These are phyloP conservation scores for Cotesia typhae DNA, from an alignment of 1,140 invertebrate genomes.

Conservation along the genomic window DNA sequence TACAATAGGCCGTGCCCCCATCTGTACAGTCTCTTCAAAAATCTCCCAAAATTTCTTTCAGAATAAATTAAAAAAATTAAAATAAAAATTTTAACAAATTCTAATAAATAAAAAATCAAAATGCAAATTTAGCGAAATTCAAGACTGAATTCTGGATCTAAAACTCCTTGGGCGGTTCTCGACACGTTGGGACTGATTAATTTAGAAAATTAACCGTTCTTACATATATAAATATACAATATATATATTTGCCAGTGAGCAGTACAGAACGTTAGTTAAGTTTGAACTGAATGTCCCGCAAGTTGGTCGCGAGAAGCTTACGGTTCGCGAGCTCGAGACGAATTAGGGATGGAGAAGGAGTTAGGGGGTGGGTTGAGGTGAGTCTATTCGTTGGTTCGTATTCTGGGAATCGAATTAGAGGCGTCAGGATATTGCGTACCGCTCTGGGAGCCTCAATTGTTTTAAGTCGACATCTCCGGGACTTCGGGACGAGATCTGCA, in stretches of 20 bases:
- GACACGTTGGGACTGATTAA: constrained; percentile 57
- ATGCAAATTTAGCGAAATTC: constrained; percentile 36
- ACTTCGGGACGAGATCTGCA: constrained; percentile 43
- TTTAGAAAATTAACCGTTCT: constrained; percentile 65
- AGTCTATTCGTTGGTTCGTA: constrained; percentile 32
- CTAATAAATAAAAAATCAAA: no score
- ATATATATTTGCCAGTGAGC: background rate
- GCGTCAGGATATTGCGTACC: constrained; percentile 66
- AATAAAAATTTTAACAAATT: no score
- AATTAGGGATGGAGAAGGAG: background rate
- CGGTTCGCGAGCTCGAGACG: background rate
- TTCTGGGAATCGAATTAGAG: constrained; percentile 64
- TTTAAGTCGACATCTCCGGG: constrained; percentile 64
- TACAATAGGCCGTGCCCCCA: background rate
- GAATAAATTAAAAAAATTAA: background rate
- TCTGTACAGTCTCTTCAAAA: constrained; percentile 12
- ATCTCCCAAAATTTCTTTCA: background rate
- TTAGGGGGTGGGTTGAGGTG: no score
- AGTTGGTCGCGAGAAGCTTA: background rate
- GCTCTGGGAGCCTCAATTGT: constrained; percentile 59
- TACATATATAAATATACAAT: constrained; percentile 50
- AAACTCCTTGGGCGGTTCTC: constrained; percentile 38
- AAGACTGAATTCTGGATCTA: constrained; percentile 49
- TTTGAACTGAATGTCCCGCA: no score
- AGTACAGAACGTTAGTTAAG: background rate